A percentile compares a stretch with the other conserved stretches of the same genome.
phyloP scores from a whole-genome alignment of 2,888 invertebrate genomes.

The Protula sp. region DNA sequence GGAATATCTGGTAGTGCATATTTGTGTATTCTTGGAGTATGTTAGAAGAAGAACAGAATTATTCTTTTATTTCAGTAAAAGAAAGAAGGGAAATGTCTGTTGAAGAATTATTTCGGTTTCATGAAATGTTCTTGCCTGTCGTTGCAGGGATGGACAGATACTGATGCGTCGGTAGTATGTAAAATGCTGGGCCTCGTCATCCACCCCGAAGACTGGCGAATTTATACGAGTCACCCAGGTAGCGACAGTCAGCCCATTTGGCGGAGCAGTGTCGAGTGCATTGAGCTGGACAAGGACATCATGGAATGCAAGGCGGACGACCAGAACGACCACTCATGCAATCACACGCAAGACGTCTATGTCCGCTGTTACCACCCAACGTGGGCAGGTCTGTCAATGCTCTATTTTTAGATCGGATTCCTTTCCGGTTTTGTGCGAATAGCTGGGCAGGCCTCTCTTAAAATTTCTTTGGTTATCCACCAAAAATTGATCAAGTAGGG shows the following conservation, averaged over 20 bases:
- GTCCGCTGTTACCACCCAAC: constrained; percentile 52
- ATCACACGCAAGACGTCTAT: constrained; percentile 43
- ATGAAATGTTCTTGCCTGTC: too few species aligned
- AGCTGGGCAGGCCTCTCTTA: too few species aligned
- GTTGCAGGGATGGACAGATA: constrained; percentile 84
- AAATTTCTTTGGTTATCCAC: too few species aligned
- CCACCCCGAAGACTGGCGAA: constrained; percentile 84
- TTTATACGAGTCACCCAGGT: constrained; percentile 5
- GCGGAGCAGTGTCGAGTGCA: constrained; percentile 78
- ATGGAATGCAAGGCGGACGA: constrained; percentile 71
- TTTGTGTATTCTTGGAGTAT: too few species aligned
- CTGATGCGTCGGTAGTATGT: constrained; percentile 87
- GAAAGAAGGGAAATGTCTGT: too few species aligned
- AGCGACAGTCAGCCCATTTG: constrained; percentile 59
- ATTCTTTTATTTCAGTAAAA: too few species aligned
- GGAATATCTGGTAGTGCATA: too few species aligned
- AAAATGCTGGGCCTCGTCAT: constrained; percentile 88
- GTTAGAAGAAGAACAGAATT: too few species aligned
- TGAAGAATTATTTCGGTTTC: too few species aligned
- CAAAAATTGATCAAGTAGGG: too few species aligned
- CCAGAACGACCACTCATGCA: constrained; percentile 67
- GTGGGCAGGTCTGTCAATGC: constrained; percentile 51
- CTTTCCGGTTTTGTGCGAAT: too few species aligned
- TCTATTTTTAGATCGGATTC: too few species aligned
- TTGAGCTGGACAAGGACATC: constrained; percentile 83